These are phyloP conservation scores for Cyclophora albipunctata DNA, from an alignment of 2,888 invertebrate species.

Conservation along the genomic window DNA sequence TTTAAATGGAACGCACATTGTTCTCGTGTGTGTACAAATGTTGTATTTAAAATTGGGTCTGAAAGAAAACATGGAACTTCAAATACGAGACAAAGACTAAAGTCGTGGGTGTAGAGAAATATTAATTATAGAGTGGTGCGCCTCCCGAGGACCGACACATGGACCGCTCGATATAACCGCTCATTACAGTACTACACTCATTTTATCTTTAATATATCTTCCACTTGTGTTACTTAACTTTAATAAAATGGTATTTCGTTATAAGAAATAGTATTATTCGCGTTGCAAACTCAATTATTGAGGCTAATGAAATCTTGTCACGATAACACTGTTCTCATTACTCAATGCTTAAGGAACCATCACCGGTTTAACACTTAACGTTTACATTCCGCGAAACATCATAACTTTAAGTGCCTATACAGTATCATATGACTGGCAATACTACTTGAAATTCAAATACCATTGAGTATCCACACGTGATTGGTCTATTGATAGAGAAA, in stretches of 20 bases:
- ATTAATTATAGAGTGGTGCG: too few relatives aligned
- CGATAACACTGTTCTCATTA: constrained; percentile 29
- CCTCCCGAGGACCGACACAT: too few relatives aligned
- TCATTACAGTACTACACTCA: too few relatives aligned
- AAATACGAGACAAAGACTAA: too few relatives aligned
- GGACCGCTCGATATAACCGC: too few relatives aligned
- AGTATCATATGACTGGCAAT: constrained; percentile 10
- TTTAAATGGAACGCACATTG: too few relatives aligned
- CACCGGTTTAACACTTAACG: constrained; percentile 22
- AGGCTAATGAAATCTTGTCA: constrained; percentile 42
- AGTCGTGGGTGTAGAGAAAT: too few relatives aligned
- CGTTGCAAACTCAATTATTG: constrained; percentile 28
- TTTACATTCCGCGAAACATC: constrained; percentile 8
- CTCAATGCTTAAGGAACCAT: constrained; percentile 23
- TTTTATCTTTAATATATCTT: too few relatives aligned
- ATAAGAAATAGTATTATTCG: constrained; percentile 20
- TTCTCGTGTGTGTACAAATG: too few relatives aligned
- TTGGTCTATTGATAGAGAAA: constrained; percentile 19
- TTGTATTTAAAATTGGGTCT: too few relatives aligned
- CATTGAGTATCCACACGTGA: constrained; percentile 19
- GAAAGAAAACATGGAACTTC: too few relatives aligned
- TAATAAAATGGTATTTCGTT: constrained; percentile 20
- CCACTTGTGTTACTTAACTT: not conserved
- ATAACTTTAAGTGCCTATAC: too few relatives aligned
- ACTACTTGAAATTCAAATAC: constrained; percentile 12